Conservation (phyloP, 2,888 invertebrate genomes). For the Dermolepida albohirtum region DNA sequence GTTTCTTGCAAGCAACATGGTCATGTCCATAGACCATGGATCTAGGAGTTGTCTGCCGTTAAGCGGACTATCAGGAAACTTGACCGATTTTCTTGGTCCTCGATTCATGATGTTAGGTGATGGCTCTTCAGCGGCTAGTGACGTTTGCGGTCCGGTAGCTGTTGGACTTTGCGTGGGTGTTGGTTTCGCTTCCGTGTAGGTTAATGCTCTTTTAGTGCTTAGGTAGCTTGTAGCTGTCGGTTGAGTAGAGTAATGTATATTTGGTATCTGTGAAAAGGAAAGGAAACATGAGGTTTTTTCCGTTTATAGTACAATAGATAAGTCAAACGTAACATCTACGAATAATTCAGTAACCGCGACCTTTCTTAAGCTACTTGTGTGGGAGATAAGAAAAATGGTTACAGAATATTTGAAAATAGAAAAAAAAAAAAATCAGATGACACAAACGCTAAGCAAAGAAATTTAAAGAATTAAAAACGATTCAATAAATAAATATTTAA, state of each 20-base stretch:
- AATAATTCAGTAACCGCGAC: too few relatives aligned
- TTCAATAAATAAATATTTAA: too few relatives aligned
- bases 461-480: too few relatives aligned
- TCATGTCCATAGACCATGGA: conserved; percentile 61
- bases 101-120: conserved; percentile 65
- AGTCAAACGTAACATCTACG: too few relatives aligned
- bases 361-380: too few relatives aligned
- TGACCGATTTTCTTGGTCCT: conserved; percentile 75
- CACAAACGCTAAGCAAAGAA: too few relatives aligned
- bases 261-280: conserved; percentile 64
- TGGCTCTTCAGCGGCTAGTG: conserved; percentile 60
- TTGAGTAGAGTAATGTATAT: conserved; percentile 68
- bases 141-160: conserved; percentile 64
- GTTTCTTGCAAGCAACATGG: conserved; percentile 39
- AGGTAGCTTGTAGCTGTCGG: conserved; percentile 69
- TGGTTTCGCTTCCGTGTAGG: conserved; percentile 67
- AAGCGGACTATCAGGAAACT: conserved; percentile 71
- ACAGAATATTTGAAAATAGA: too few relatives aligned
- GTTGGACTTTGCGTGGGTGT: conserved; percentile 70
- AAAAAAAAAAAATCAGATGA: too few relatives aligned
- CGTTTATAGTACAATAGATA: too few relatives aligned
- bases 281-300: too few relatives aligned
- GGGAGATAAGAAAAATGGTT: too few relatives aligned
- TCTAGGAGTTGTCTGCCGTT: conserved; percentile 59
- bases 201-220: conserved; percentile 62